phyloP scores from a whole-genome alignment of 2,113 vertebrate genomes.

The Nesoenas mayeri region DNA sequence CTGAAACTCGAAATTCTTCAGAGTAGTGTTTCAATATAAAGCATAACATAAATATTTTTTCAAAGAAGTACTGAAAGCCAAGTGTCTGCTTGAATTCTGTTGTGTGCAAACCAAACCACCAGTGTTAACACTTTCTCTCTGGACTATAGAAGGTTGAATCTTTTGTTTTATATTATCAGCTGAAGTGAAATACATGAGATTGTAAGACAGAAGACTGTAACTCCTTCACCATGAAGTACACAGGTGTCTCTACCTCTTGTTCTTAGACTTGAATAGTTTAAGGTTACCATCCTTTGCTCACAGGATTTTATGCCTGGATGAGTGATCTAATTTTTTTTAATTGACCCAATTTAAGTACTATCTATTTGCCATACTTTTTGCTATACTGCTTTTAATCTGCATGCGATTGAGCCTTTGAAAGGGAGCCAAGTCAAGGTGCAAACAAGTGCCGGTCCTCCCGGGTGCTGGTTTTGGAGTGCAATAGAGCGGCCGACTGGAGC shows the following conservation, averaged over 20 bases:
- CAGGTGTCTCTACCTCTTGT: constrained; percentile 58
- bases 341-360: constrained; percentile 29
- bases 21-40: not conserved
- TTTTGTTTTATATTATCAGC: constrained; percentile 7
- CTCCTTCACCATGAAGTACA: constrained; percentile 48
- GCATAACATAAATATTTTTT: not conserved
- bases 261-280: constrained; percentile 60
- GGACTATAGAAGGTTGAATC: not conserved
- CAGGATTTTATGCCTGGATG: constrained; percentile 18
- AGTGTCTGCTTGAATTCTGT: not conserved
- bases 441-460: not conserved
- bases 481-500: not conserved
- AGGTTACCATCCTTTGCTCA: not conserved
- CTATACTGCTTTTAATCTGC: not conserved
- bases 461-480: not conserved
- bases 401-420: not conserved
- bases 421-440: constrained; percentile 2
- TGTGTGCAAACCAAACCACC: not conserved
- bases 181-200: constrained; percentile 13
- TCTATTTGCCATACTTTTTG: not conserved
- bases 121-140: constrained; percentile 36
- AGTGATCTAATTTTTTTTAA: not conserved
- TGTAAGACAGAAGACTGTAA: constrained; percentile 35
- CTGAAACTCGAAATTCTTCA: not conserved
- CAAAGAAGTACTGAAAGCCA: not conserved